A percentile compares a stretch with the other conserved stretches of the same genome.
phyloP scores from a whole-genome alignment of 2,797 vertebrate genomes.

The Parauchenoglanis punctatus region DNA sequence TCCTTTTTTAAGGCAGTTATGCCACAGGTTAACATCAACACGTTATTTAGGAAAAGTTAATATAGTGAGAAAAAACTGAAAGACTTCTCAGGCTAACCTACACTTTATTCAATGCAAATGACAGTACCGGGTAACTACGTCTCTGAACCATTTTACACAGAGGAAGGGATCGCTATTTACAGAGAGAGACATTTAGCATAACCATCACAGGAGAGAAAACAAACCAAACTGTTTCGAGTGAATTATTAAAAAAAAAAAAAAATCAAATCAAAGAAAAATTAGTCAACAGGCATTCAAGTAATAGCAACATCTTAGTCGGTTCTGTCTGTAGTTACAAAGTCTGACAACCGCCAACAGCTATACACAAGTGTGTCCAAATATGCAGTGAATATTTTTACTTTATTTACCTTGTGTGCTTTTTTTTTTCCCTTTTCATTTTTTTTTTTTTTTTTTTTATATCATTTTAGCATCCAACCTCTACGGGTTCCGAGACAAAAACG shows the following conservation, averaged over 20 bases:
- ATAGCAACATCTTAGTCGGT: slow-evolving; percentile 83
- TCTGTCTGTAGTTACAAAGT: slow-evolving; percentile 66
- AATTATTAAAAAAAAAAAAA: slow-evolving; percentile 63
- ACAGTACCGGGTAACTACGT: slow-evolving; percentile 91
- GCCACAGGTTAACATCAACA: background rate
- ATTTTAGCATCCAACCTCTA: slow-evolving; percentile 26
- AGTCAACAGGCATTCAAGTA: slow-evolving; percentile 90
- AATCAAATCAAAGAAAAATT: slow-evolving; percentile 61
- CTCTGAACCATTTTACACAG: slow-evolving; percentile 84
- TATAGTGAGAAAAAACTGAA: background rate
- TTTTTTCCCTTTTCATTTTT: slow-evolving; percentile 45
- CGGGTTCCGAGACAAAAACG: slow-evolving; percentile 29
- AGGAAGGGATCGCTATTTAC: slow-evolving; percentile 86
- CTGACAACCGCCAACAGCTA: slow-evolving; percentile 81
- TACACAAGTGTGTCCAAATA: slow-evolving; percentile 75
- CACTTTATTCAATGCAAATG: slow-evolving; percentile 93
- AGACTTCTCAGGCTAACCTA: slow-evolving; percentile 82
- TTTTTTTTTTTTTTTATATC: background rate
- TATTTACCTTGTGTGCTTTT: slow-evolving; percentile 46
- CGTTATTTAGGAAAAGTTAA: background rate
- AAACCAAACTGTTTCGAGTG: slow-evolving; percentile 80
- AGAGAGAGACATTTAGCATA: slow-evolving; percentile 85
- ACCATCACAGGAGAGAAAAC: slow-evolving; percentile 75
- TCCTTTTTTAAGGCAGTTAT: background rate
- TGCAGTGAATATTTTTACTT: slow-evolving; percentile 62